phyloP scores from a whole-genome alignment of 2,113 vertebrate genomes.

The Prolemur simus region DNA sequence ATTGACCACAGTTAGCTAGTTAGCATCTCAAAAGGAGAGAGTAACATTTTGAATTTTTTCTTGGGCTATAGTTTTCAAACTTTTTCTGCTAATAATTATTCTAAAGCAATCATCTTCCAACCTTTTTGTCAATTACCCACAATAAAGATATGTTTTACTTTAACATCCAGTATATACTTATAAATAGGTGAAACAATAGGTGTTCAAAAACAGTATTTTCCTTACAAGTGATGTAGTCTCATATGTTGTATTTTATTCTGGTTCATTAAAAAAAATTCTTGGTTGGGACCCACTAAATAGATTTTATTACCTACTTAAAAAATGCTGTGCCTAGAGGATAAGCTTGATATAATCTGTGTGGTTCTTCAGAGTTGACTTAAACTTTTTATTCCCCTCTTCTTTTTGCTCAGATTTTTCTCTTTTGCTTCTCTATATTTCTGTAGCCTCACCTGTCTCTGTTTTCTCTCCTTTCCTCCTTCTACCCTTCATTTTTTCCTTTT shows the following conservation, averaged over 20 bases:
- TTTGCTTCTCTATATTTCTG: not conserved
- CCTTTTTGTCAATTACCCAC: not conserved
- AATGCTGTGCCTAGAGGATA: not conserved
- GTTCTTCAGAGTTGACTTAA: not conserved
- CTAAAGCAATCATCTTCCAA: slow-evolving; percentile 8
- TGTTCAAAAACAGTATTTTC: slow-evolving; percentile 25
- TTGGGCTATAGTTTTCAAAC: not conserved
- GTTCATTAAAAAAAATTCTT: not conserved
- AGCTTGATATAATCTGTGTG: not conserved
- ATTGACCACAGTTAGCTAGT: not conserved
- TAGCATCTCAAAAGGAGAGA: not conserved
- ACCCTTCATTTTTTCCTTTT: not conserved
- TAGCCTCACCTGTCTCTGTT: not conserved
- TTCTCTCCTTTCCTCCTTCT: not conserved
- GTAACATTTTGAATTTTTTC: not conserved
- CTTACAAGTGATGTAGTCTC: not conserved
- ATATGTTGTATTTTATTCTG: slow-evolving; percentile 26
- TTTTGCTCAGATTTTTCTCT: slow-evolving; percentile 21
- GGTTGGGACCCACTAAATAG: not conserved
- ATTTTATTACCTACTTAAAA: not conserved
- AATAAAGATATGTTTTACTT: not conserved
- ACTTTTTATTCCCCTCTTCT: not conserved
- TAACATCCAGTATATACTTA: not conserved
- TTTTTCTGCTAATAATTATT: slow-evolving; percentile 10
- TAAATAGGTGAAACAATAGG: not conserved